Evolutionary conservation across 2,888 invertebrate genomes (phyloP).

Genomic region (Dasypogon diadema): DNA sequence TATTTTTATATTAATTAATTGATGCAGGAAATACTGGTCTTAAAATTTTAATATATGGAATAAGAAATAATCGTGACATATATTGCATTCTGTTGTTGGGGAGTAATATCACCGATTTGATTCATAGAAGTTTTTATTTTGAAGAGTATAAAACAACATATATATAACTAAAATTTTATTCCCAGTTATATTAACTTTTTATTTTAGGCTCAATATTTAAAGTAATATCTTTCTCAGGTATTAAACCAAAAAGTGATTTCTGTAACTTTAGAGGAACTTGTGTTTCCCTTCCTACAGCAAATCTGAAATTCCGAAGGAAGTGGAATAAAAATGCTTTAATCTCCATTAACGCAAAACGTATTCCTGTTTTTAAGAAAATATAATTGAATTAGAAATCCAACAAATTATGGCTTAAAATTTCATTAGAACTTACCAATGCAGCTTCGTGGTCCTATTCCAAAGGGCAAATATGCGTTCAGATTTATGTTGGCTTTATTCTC

Average conservation of each 20-base stretch:
- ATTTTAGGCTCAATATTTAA: conserved; percentile 61
- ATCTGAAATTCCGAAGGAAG: conserved; percentile 62
- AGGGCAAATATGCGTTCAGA: conserved; percentile 71
- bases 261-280: conserved; percentile 61
- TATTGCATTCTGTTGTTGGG: too few species aligned
- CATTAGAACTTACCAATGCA: conserved; percentile 74
- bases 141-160: too few species aligned
- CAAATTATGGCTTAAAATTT: background rate
- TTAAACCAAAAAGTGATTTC: conserved; percentile 60
- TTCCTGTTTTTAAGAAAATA: conserved; percentile 59
- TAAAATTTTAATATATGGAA: too few species aligned
- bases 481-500: conserved; percentile 71
- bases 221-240: conserved; percentile 64
- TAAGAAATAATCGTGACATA: too few species aligned
- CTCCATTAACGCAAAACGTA: conserved; percentile 66
- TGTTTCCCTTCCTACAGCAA: conserved; percentile 61
- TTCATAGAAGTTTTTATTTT: too few species aligned
- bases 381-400: background rate
- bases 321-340: conserved; percentile 64
- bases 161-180: too few species aligned
- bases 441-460: conserved; percentile 73
- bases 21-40: too few species aligned
- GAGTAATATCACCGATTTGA: too few species aligned
- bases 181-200: too few species aligned
- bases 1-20: too few species aligned